A percentile compares a stretch with the other conserved stretches of the same genome.
These are phyloP conservation scores for Psephotus haematonotus DNA, from an alignment of 2,113 vertebrate genomes.

Conservation along the genomic window DNA sequence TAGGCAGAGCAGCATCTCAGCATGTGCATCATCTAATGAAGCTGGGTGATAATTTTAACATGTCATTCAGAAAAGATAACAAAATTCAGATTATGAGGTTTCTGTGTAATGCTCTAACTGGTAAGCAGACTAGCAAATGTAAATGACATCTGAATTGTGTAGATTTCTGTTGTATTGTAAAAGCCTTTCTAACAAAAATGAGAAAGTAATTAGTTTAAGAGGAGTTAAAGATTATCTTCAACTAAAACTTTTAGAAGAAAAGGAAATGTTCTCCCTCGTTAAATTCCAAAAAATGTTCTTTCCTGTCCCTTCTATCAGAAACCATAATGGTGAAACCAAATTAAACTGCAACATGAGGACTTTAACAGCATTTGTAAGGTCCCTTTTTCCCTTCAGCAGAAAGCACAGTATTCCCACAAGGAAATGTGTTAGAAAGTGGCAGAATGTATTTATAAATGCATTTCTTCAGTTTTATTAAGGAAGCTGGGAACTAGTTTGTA, in stretches of 20 bases:
- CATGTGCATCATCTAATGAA: constrained; percentile 20
- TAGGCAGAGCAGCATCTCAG: background rate
- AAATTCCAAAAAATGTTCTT: background rate
- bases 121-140: background rate
- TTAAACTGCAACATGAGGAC: background rate
- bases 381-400: background rate
- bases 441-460: background rate
- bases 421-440: background rate
- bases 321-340: background rate
- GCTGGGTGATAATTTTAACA: background rate
- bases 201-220: background rate
- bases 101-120: background rate
- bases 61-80: background rate
- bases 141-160: background rate
- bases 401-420: background rate
- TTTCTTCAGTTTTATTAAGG: background rate
- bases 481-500: background rate
- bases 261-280: background rate
- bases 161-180: background rate
- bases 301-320: background rate
- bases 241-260: background rate
- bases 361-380: background rate
- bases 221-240: background rate
- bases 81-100: background rate
- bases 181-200: background rate